Conservation (phyloP, 92 coral and sea anemone genomes). For the Epizoanthus scotinus region DNA sequence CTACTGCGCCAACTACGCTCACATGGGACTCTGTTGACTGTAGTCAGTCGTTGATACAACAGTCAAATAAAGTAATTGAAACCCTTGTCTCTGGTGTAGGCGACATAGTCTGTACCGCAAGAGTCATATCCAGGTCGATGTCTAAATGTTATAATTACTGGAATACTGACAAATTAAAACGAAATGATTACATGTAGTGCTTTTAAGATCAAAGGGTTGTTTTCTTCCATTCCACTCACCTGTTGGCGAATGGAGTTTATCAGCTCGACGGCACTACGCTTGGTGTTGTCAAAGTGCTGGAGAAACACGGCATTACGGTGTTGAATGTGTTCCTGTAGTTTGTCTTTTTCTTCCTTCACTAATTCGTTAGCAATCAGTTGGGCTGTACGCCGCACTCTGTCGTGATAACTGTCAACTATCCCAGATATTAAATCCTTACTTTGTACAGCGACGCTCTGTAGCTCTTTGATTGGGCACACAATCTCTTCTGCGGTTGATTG, state of each 20-base stretch:
- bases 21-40: too few relatives aligned
- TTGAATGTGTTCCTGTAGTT: conserved; percentile 18
- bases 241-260: conserved; percentile 36
- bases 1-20: too few relatives aligned
- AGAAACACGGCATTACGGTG: neutral
- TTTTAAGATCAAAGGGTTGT: too few relatives aligned
- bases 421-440: conserved; percentile 22
- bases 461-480: conserved; percentile 4
- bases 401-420: conserved; percentile 9
- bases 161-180: too few relatives aligned
- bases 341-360: conserved; percentile 14
- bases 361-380: conserved; percentile 31
- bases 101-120: too few relatives aligned
- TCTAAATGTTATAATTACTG: too few relatives aligned
- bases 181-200: too few relatives aligned
- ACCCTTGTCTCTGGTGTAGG: too few relatives aligned
- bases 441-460: conserved; percentile 22
- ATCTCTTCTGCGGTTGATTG: neutral
- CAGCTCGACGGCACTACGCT: conserved; percentile 23
- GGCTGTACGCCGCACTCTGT: conserved; percentile 12
- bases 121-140: too few relatives aligned
- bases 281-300: conserved; percentile 28
- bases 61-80: too few relatives aligned
- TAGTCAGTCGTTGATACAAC: too few relatives aligned
- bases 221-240: neutral